These are phyloP conservation scores for Polypedilum pembai DNA, from an alignment of 1,140 invertebrate genomes.

Conservation along the genomic window DNA sequence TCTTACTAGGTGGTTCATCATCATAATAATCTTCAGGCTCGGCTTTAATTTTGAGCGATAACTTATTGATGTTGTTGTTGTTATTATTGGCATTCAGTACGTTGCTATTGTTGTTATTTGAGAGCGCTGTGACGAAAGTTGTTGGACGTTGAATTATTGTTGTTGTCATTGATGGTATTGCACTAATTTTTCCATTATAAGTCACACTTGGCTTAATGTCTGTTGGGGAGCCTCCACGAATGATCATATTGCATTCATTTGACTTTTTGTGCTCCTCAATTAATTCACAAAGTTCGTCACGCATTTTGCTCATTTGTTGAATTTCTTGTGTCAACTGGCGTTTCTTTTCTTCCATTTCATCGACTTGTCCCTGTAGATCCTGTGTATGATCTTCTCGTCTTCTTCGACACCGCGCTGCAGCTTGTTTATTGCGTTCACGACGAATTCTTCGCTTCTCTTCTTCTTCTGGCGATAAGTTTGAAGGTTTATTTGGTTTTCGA, in stretches of 20 bases:
- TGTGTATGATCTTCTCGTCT: constrained; percentile 93
- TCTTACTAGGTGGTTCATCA: constrained; percentile 38
- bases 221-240: constrained; percentile 49
- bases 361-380: constrained; percentile 79
- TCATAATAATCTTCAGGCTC: constrained; percentile 41
- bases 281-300: constrained; percentile 73
- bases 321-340: constrained; percentile 74
- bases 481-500: constrained; percentile 60
- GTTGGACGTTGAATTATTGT: neutral
- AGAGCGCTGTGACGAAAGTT: neutral
- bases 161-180: constrained; percentile 33
- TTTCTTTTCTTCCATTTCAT: constrained; percentile 77
- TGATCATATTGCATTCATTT: constrained; percentile 35
- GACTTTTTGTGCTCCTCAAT: constrained; percentile 60
- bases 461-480: constrained; percentile 80
- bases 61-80: constrained; percentile 31
- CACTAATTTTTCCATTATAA: neutral
- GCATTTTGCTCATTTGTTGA: constrained; percentile 60
- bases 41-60: constrained; percentile 37
- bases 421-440: constrained; percentile 89
- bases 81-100: neutral
- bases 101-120: constrained; percentile 14
- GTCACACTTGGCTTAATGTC: constrained; percentile 58
- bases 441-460: constrained; percentile 77
- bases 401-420: constrained; percentile 91